Conservation (phyloP, 2,797 vertebrate genomes). For the Aldrovandia affinis region DNA sequence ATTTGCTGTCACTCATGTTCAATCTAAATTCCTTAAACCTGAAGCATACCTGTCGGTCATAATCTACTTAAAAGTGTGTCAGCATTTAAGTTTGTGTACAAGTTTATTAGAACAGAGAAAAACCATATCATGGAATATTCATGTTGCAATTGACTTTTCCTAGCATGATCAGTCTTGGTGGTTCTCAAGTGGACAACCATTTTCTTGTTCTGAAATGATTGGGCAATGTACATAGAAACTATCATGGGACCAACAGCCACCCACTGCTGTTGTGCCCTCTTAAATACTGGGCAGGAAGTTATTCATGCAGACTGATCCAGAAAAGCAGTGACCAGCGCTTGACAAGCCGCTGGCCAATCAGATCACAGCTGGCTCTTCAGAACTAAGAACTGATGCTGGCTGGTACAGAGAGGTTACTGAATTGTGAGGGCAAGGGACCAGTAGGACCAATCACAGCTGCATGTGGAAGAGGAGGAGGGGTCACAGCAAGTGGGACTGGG, state of each 20-base stretch:
- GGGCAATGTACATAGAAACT: background rate
- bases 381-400: conserved; percentile 38
- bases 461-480: conserved; percentile 44
- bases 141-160: background rate
- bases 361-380: conserved; percentile 32
- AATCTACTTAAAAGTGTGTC: background rate
- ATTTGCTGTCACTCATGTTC: background rate
- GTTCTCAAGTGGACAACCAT: conserved; percentile 9
- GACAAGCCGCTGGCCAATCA: conserved; percentile 39
- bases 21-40: background rate
- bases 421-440: conserved; percentile 2
- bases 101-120: conserved; percentile 13
- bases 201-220: background rate
- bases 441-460: conserved; percentile 63
- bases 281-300: background rate
- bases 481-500: conserved; percentile 43
- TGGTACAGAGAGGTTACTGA: conserved; percentile 38
- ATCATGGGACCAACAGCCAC: background rate
- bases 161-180: background rate
- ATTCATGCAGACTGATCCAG: background rate
- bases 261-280: background rate
- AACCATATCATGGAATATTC: background rate
- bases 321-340: conserved; percentile 35
- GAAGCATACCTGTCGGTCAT: background rate
- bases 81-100: background rate